phyloP scores from a whole-genome alignment of 2,888 invertebrate species.

The Cephus runcator region DNA sequence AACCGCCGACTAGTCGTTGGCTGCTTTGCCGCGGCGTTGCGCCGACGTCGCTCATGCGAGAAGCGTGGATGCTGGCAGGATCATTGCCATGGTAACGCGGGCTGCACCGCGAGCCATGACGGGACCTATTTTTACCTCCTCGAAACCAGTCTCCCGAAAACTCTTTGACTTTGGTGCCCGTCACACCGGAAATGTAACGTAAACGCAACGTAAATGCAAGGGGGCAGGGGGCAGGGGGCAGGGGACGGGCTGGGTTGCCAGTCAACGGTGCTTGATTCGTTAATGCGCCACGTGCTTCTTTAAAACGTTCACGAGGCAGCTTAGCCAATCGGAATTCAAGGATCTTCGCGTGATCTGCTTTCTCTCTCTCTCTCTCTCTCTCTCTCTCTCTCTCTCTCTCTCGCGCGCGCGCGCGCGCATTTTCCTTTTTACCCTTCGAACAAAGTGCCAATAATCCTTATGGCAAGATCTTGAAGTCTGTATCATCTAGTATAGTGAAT shows the following conservation, averaged over 20 bases:
- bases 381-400: no score
- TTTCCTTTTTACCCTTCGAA: no score
- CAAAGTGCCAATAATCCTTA: no score
- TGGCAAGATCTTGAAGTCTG: no score
- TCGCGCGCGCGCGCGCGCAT: no score
- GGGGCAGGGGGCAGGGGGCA: no score
- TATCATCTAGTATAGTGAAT: no score
- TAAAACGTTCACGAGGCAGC: no score
- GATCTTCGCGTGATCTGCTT: no score
- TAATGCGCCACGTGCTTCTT: neutral
- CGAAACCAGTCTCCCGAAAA: conserved; percentile 20
- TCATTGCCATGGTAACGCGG: neutral
- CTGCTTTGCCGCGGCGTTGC: neutral
- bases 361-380: no score
- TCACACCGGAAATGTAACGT: conserved; percentile 32
- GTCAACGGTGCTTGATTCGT: neutral
- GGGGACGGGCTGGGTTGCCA: no score
- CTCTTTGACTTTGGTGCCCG: conserved; percentile 15
- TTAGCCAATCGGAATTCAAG: no score
- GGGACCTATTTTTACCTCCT: conserved; percentile 30
- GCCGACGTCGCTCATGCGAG: conserved; percentile 2
- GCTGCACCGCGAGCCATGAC: neutral
- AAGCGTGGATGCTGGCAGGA: neutral
- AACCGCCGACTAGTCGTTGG: neutral
- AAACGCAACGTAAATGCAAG: conserved; percentile 16